Evolutionary conservation across 2,888 invertebrate genomes (phyloP), one percentile per base, ranked within the genome.

Genomic region (Microctonus aethiopoides): DNA sequence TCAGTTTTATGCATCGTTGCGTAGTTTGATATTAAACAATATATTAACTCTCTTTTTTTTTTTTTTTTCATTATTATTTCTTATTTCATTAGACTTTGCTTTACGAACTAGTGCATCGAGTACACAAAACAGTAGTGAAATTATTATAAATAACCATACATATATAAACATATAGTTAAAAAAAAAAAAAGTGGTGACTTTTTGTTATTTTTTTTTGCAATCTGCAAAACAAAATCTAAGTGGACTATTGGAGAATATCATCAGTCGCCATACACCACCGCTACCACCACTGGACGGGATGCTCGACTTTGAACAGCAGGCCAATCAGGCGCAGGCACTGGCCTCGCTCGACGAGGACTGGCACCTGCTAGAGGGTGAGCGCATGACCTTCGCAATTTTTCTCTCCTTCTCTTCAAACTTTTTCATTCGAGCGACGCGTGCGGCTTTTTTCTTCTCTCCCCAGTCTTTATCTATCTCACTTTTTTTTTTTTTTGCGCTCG

Each of bases 331-430:
- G 68, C 80, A 80, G 72, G 78, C 82, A 67, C 72, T 80, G 73
- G 81, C 79, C 69, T 81, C 80, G 71, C 78, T 79, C 74, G 78
- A 80, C 74, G 80, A 80, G 68, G 79, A 82, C 77, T 82, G 80
- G 80, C 81, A 82, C 78, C 79, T 82, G 79, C 80, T 82, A 73
- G 80, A 81, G 80, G 83, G 81, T 82, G 75, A 83, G 81, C 68
- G 71, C 74, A 80, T 77, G 81, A 81, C 80, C 80, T 81, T 81
- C 77, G 76, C 76, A 77, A 78, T 79, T 77, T 75, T 75, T 66
- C 67, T 71, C 65, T n/a, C n/a, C 32, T 54, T 41, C 52, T 64
- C 46, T 29, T 59, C 26, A 62, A 24, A 16, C 59, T 3, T 41
- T 46, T 41, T 10, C 9, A 26, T 26, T 62, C 26, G 10, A 41